A percentile compares a stretch with the other conserved stretches of the same genome.
These are phyloP conservation scores for Cladopsammia gracilis DNA, from an alignment of 64 coral and sea anemone species.

Conservation along the genomic window DNA sequence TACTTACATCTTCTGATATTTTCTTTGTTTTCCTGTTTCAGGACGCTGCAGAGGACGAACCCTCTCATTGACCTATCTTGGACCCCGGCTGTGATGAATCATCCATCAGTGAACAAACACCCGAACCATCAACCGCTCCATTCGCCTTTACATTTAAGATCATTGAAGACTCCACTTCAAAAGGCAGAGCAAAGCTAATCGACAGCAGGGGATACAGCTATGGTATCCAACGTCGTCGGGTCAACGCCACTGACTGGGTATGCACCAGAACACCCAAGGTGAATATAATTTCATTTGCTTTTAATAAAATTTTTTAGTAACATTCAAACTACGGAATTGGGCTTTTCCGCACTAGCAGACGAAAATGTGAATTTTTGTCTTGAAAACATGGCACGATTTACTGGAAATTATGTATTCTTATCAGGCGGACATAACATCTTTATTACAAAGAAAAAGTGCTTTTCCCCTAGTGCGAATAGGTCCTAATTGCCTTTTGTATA, in stretches of 20 bases:
- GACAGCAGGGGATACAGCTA: constrained; percentile 50
- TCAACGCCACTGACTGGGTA: constrained; percentile 47
- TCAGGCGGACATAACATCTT: no score
- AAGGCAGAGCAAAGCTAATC: constrained; percentile 28
- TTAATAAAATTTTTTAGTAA: background rate
- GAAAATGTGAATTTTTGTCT: background rate
- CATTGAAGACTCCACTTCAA: constrained; percentile 14
- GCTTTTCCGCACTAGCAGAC: no score
- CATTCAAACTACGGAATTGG: no score
- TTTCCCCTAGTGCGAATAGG: no score
- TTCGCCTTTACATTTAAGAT: background rate
- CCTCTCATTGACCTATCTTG: constrained; percentile 10
- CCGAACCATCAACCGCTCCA: background rate
- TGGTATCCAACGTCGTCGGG: constrained; percentile 10
- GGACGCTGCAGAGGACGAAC: background rate
- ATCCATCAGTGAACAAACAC: background rate
- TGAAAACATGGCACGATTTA: constrained; percentile 1
- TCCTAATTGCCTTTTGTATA: background rate
- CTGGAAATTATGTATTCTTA: background rate
- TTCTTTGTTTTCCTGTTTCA: constrained; percentile 3
- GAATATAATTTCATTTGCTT: constrained; percentile 3
- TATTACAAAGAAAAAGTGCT: no score
- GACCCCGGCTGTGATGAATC: background rate
- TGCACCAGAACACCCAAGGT: constrained; percentile 25
- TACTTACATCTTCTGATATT: background rate